Evolutionary conservation across 2,888 invertebrate species (phyloP).

Genomic region (Mesorhabditis spiculigera): DNA sequence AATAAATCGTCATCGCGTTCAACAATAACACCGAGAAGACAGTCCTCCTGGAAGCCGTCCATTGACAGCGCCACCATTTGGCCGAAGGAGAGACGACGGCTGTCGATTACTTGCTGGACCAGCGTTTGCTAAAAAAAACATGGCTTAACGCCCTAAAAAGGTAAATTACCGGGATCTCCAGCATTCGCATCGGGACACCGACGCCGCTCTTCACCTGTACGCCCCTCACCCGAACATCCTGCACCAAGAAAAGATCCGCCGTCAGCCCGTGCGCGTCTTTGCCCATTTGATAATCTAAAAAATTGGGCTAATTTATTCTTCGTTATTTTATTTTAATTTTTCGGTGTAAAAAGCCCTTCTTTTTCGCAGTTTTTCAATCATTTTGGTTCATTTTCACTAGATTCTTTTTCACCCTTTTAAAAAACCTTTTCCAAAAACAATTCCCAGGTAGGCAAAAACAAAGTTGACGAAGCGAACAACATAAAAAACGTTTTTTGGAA

Average conservation of each 20-base stretch:
- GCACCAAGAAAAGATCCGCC: not conserved
- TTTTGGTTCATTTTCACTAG: too few species aligned
- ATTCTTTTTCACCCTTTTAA: too few species aligned
- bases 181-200: constrained; percentile 25
- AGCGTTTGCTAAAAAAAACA: constrained; percentile 13
- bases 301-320: not conserved
- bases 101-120: constrained; percentile 13
- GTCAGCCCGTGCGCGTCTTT: not conserved
- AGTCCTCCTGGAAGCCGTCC: constrained; percentile 69
- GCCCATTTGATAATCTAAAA: not conserved
- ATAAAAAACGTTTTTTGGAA: too few species aligned
- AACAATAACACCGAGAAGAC: constrained; percentile 72
- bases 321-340: not conserved
- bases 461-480: too few species aligned
- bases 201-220: constrained; percentile 25
- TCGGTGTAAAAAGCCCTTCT: too few species aligned
- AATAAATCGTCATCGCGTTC: constrained; percentile 63
- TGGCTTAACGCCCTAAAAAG: not conserved
- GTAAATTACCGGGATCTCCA: constrained; percentile 10
- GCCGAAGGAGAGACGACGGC: constrained; percentile 71
- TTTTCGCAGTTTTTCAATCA: too few species aligned
- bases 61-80: constrained; percentile 73
- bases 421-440: too few species aligned
- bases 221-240: constrained; percentile 21
- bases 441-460: too few species aligned